Evolutionary conservation across 2,888 invertebrate species (phyloP).

Genomic region (Ametastegia equiseti): DNA sequence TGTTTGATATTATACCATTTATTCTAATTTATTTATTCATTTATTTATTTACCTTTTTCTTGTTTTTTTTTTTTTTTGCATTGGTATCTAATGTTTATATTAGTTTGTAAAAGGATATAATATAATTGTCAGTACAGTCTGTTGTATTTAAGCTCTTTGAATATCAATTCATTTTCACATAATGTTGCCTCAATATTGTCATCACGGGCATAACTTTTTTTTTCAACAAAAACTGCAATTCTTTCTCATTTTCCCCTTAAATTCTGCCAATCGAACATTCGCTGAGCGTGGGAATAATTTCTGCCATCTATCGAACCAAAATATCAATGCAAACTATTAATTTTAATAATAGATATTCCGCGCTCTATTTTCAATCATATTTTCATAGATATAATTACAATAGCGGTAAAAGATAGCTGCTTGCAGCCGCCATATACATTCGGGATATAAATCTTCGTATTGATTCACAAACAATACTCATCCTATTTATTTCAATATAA

Average conservation of each 20-base stretch:
- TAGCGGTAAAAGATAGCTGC: slow-evolving; percentile 32
- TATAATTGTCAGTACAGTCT: slow-evolving; percentile 69
- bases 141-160: slow-evolving; percentile 69
- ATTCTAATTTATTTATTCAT: slow-evolving; percentile 52
- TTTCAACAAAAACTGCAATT: no score
- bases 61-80: slow-evolving; percentile 57
- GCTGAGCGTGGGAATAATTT: not conserved
- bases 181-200: slow-evolving; percentile 67
- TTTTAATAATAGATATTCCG: not conserved
- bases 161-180: slow-evolving; percentile 57
- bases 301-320: not conserved
- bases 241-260: not conserved
- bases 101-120: slow-evolving; percentile 59
- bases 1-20: slow-evolving; percentile 64
- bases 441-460: slow-evolving; percentile 14
- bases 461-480: slow-evolving; percentile 6
- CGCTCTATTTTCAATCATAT: slow-evolving; percentile 31
- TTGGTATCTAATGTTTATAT: slow-evolving; percentile 58
- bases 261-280: slow-evolving; percentile 15
- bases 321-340: slow-evolving; percentile 5
- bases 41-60: slow-evolving; percentile 53
- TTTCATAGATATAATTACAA: not conserved
- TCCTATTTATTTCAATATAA: not conserved
- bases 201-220: slow-evolving; percentile 58
- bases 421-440: slow-evolving; percentile 33